Evolutionary conservation across 2,888 invertebrate genomes (phyloP).

Genomic region (Clunio marinus): DNA sequence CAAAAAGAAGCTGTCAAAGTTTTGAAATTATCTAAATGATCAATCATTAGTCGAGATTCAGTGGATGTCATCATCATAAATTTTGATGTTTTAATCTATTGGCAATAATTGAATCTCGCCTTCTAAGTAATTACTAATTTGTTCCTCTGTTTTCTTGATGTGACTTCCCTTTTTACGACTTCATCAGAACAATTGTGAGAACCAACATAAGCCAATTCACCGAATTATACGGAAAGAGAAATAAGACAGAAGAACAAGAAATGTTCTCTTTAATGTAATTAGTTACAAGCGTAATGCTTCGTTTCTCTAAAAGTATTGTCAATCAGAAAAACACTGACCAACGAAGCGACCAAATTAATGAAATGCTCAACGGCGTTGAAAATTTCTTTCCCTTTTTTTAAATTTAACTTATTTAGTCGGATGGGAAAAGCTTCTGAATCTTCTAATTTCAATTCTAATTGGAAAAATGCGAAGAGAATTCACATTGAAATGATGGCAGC

Average conservation of each 20-base stretch:
- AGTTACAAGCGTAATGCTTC: conserved; percentile 23
- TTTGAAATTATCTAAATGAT: too few species aligned
- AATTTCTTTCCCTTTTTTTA: background rate
- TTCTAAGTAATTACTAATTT: conserved; percentile 1
- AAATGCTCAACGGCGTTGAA: conserved; percentile 8
- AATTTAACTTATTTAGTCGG: too few species aligned
- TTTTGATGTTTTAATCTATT: conserved; percentile 11
- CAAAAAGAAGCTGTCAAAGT: too few species aligned
- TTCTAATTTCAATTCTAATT: conserved; percentile 1
- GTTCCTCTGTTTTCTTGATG: conserved; percentile 12
- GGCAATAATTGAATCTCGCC: background rate
- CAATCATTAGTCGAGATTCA: conserved; percentile 1
- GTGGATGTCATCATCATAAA: conserved; percentile 25
- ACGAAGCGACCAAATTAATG: background rate
- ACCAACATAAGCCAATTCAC: conserved; percentile 3
- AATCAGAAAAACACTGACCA: conserved; percentile 11
- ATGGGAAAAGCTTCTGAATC: too few species aligned
- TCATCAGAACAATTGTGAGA: conserved; percentile 35
- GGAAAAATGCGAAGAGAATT: background rate
- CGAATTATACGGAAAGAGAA: too few species aligned
- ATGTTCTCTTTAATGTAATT: conserved; percentile 17
- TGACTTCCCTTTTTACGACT: conserved; percentile 27
- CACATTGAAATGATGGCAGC: background rate
- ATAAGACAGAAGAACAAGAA: conserved; percentile 7
- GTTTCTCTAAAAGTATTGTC: conserved; percentile 30